Evolutionary conservation across 1,140 invertebrate genomes (phyloP).

Genomic region (Papilio helenus): DNA sequence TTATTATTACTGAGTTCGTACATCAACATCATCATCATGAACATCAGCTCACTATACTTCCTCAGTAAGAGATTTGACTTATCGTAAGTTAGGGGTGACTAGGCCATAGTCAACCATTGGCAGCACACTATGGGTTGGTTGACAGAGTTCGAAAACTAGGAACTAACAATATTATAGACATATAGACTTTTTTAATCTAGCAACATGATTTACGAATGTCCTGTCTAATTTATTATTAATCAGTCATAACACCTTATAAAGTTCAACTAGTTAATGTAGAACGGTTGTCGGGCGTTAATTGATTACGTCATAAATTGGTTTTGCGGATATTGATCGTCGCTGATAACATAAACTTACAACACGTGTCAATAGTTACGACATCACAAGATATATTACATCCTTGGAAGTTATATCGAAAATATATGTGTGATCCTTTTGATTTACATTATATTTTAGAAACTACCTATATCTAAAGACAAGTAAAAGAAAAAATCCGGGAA

Average conservation of each 20-base stretch:
- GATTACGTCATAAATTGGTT: slow-evolving; percentile 22
- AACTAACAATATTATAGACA: not conserved
- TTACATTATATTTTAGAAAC: not conserved
- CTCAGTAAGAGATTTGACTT: too few relatives aligned
- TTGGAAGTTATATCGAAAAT: not conserved
- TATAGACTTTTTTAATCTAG: too few relatives aligned
- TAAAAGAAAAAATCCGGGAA: not conserved
- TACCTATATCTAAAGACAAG: not conserved
- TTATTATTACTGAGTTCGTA: not conserved
- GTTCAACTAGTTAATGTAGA: not conserved
- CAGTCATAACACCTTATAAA: not conserved
- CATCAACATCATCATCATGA: too few relatives aligned
- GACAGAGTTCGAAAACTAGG: too few relatives aligned
- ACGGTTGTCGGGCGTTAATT: slow-evolving; percentile 7
- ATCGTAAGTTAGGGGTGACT: too few relatives aligned
- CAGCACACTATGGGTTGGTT: too few relatives aligned
- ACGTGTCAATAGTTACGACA: not conserved
- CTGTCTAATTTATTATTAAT: not conserved
- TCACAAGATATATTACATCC: slow-evolving; percentile 4
- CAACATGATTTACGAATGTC: not conserved
- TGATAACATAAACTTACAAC: slow-evolving; percentile 15
- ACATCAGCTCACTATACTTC: too few relatives aligned
- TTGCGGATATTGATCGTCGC: slow-evolving; percentile 10
- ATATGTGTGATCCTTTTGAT: not conserved
- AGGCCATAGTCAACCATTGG: too few relatives aligned